Percentiles rank a stretch among this genome's conserved stretches.
Conservation (phyloP, 1,140 invertebrate genomes). For the Pachypsylla venusta region DNA sequence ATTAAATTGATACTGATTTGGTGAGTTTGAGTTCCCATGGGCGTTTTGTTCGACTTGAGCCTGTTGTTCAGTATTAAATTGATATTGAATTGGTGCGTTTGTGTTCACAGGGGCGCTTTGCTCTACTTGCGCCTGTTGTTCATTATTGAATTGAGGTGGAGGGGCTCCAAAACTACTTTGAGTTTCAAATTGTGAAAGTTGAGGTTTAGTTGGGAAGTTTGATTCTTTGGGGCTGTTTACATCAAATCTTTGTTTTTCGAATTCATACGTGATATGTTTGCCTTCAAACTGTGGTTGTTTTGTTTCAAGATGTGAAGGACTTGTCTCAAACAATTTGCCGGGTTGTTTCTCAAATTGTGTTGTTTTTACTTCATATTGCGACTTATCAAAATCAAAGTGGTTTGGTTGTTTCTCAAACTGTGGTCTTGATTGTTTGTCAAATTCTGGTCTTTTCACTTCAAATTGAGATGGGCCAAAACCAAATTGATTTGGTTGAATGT, state of each 20-base stretch:
- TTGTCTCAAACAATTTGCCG: no score
- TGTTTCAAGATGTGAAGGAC: not conserved
- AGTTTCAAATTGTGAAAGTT: not conserved
- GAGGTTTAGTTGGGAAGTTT: not conserved
- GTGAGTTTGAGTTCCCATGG: no score
- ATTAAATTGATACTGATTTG: no score
- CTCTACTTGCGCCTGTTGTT: not conserved
- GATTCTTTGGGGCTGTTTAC: not conserved
- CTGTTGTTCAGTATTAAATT: no score
- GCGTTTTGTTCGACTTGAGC: no score
- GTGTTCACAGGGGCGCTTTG: no score
- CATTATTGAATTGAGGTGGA: not conserved
- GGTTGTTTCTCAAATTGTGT: no score
- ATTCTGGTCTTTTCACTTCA: not conserved
- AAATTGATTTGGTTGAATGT: not conserved
- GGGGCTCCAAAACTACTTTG: not conserved
- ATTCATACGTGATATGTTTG: not conserved
- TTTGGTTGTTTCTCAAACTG: not conserved
- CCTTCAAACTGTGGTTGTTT: slow-evolving; percentile 1
- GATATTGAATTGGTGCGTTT: no score
- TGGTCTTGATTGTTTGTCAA: not conserved
- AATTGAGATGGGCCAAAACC: not conserved
- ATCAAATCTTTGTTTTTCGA: not conserved
- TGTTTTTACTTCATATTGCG: not conserved
- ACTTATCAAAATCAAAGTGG: not conserved